Evolutionary conservation across 2,888 invertebrate species (phyloP).

Genomic region (Drosophila rubida): DNA sequence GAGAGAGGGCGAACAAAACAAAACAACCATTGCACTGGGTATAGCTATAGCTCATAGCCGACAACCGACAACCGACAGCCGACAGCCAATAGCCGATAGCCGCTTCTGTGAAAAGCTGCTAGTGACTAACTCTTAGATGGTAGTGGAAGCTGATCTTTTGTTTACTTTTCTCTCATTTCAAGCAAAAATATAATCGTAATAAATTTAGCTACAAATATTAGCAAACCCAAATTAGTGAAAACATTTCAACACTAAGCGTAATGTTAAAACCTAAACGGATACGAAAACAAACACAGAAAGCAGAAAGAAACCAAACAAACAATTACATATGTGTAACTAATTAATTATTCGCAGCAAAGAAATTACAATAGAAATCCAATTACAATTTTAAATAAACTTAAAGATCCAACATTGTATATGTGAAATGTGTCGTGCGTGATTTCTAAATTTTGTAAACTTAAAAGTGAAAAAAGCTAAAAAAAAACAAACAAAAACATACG

Average conservation of each 20-base stretch:
- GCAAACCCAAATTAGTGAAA: conserved; percentile 44
- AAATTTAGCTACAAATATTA: conserved; percentile 58
- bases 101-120: conserved; percentile 71
- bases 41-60: conserved; percentile 36
- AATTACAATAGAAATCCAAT: conserved; percentile 17
- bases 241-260: conserved; percentile 58
- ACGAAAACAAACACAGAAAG: conserved; percentile 7
- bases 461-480: conserved; percentile 17
- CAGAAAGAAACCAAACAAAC: conserved; percentile 11
- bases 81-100: conserved; percentile 46
- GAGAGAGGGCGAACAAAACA: conserved; percentile 1
- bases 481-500: conserved; percentile 28
- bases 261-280: conserved; percentile 49
- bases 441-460: conserved; percentile 69
- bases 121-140: conserved; percentile 65
- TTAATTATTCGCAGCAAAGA: conserved; percentile 36
- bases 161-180: conserved; percentile 57
- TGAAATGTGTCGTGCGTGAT: conserved; percentile 75
- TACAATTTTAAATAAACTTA: conserved; percentile 43
- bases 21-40: conserved; percentile 30
- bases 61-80: conserved; percentile 14
- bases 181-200: conserved; percentile 55
- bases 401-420: conserved; percentile 51
- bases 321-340: conserved; percentile 26
- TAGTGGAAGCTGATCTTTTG: conserved; percentile 63